Conservation (phyloP, 2,797 vertebrate species). For the Dicrostonyx torquatus region DNA sequence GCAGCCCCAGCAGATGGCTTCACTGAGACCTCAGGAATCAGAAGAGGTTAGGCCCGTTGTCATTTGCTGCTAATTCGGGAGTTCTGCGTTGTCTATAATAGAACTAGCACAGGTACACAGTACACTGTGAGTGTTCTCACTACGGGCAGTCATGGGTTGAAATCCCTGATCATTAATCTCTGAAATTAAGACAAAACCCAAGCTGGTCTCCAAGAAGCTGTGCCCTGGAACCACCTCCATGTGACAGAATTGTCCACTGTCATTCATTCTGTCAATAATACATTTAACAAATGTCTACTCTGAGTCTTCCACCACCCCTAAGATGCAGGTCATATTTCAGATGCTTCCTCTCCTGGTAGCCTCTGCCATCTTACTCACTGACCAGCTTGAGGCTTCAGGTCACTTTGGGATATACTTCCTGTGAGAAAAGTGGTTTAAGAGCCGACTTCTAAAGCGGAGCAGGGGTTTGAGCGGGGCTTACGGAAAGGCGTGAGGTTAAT, state of each 20-base stretch:
- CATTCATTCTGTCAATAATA: not conserved
- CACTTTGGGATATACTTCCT: not conserved
- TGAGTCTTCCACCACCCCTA: not conserved
- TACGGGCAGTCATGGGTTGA: not conserved
- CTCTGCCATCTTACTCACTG: not conserved
- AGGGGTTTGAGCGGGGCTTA: not conserved
- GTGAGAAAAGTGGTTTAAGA: constrained; percentile 2
- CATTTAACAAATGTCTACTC: not conserved
- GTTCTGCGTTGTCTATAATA: not conserved
- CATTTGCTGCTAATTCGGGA: not conserved
- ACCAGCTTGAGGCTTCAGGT: not conserved
- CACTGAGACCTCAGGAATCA: not conserved
- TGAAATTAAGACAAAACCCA: not conserved
- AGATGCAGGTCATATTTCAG: not conserved
- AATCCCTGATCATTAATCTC: not conserved
- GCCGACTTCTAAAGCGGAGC: not conserved
- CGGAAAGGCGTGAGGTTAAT: constrained; percentile 11
- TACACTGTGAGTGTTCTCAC: not conserved
- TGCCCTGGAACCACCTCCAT: not conserved
- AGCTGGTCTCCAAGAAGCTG: not conserved
- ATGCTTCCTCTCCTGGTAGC: not conserved
- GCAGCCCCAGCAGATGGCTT: not conserved
- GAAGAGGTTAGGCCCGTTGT: not conserved
- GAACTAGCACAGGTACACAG: not conserved
- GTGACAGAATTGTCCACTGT: not conserved